Base-by-base conservation (phyloP, 2,113 vertebrate species). In the Microcebus jonahi region DNA sequence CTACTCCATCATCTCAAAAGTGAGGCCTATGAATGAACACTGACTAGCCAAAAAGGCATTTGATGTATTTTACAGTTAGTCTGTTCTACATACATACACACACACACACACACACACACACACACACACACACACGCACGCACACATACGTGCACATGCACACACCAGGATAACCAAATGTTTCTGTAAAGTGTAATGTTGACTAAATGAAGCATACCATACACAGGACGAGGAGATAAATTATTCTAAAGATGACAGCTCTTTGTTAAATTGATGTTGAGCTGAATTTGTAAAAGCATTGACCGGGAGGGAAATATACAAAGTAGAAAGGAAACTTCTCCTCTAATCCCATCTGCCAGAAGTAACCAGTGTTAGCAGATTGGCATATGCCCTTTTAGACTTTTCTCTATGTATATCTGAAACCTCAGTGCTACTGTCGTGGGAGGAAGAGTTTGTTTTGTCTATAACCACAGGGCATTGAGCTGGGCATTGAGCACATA, bases 201-300 rank as follows among this genome's bases (percentile, higher is more conserved):
- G 36, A 63, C 50, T 31, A 65, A 39, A 83, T 5, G 50, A 89
- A 89, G 25, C 14, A 63, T 79, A 27, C n/a, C 34, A 59, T 17
- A 17, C 36, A 50, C 13, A 45, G n/a, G 88, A 75, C 23, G 8
- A 88, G 34, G 42, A 94, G 50, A 31, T 50, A 34, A 96, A 67
- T 61, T 85, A 73, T 94, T 94, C 39, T 75, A 89, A 82, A 81
- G 55, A 91, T 73, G n/a, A 89, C 31, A 90, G 36, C 17, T 61
- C 14, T 87, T 82, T 45, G 42, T 75, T 39, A 77, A 42, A 50
- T 94, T 76, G 53, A 61, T 63, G 23, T 18, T 82, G 67, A 93
- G 10, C 71, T 91, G 65, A 17, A n/a, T 67, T 34, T 76, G 31
- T 1, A 8, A 75, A 92, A n/a, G 48, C 36, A 77, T 91, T 91